Conservation (phyloP, 2,888 invertebrate genomes). For the Melipona bicolor region DNA sequence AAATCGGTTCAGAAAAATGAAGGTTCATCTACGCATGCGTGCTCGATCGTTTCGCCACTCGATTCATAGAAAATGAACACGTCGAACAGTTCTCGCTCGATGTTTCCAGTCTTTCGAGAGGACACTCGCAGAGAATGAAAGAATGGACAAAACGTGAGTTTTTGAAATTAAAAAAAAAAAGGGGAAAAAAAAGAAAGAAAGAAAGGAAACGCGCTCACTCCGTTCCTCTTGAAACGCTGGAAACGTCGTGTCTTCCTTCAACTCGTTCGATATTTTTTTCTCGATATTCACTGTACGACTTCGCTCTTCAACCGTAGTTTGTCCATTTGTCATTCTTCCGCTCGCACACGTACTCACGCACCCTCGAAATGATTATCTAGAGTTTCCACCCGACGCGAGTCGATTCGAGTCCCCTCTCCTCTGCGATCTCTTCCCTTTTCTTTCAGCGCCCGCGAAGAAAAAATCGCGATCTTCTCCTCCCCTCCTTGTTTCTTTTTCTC, state of each 20-base stretch:
- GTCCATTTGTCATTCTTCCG: conserved; percentile 27
- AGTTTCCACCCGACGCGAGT: conserved; percentile 47
- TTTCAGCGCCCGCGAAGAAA: conserved; percentile 22
- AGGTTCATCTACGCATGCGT: conserved; percentile 53
- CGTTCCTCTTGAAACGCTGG: conserved; percentile 59
- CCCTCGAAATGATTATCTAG: conserved; percentile 67
- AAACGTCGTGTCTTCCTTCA: conserved; percentile 5
- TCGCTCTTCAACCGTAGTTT: not conserved
- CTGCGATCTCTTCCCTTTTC: not conserved
- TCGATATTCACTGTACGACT: not conserved
- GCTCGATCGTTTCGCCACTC: conserved; percentile 37
- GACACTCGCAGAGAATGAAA: not conserved
- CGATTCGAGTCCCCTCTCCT: conserved; percentile 40
- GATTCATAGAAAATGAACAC: conserved; percentile 62
- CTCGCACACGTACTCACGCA: conserved; percentile 29
- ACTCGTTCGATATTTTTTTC: not conserved
- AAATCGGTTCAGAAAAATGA: conserved; percentile 39
- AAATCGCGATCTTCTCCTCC: conserved; percentile 34
- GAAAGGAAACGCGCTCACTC: too few relatives aligned
- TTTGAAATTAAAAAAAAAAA: too few relatives aligned
- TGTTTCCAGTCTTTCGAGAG: conserved; percentile 44
- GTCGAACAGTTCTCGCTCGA: conserved; percentile 39
- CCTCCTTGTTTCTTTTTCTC: conserved; percentile 3
- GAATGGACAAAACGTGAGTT: too few relatives aligned
- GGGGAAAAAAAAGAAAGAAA: not conserved